phyloP scores from a whole-genome alignment of 2,797 vertebrate species.

The Thamnophis elegans region DNA sequence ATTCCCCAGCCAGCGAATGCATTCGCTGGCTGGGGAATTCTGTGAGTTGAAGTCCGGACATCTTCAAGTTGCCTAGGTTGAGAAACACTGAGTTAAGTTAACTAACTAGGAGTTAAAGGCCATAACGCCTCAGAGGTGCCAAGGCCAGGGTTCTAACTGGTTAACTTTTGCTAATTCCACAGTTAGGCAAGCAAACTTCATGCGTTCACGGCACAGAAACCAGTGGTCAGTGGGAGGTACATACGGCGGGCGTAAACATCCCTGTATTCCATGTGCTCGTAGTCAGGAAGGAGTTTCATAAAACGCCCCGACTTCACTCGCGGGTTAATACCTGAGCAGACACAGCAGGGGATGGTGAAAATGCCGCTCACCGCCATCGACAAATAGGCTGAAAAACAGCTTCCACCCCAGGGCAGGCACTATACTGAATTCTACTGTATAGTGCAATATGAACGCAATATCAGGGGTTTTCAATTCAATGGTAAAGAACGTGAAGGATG shows the following conservation, averaged over 20 bases:
- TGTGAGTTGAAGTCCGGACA: too few relatives aligned
- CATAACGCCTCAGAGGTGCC: background rate
- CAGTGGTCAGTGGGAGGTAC: constrained; percentile 68
- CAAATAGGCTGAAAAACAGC: too few relatives aligned
- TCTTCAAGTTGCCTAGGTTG: too few relatives aligned
- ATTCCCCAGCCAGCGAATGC: too few relatives aligned
- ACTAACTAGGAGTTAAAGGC: background rate
- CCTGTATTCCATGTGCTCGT: constrained; percentile 91
- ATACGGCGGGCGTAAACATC: constrained; percentile 87
- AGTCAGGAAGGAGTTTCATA: constrained; percentile 95
- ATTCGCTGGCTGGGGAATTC: background rate
- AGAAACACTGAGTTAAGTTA: too few relatives aligned
- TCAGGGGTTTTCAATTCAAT: too few relatives aligned
- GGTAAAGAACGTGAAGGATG: too few relatives aligned
- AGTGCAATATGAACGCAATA: too few relatives aligned
- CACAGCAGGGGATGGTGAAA: constrained; percentile 70
- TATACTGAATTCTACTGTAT: too few relatives aligned
- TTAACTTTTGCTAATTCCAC: background rate
- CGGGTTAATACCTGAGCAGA: constrained; percentile 90
- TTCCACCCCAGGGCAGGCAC: too few relatives aligned
- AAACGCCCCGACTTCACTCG: constrained; percentile 90
- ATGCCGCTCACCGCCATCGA: constrained; percentile 19
- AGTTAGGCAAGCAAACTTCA: constrained; percentile 51
- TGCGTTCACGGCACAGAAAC: constrained; percentile 56
- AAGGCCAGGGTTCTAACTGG: background rate